phyloP scores from a whole-genome alignment of 2,888 invertebrate genomes.

The Oscheius sp. region DNA sequence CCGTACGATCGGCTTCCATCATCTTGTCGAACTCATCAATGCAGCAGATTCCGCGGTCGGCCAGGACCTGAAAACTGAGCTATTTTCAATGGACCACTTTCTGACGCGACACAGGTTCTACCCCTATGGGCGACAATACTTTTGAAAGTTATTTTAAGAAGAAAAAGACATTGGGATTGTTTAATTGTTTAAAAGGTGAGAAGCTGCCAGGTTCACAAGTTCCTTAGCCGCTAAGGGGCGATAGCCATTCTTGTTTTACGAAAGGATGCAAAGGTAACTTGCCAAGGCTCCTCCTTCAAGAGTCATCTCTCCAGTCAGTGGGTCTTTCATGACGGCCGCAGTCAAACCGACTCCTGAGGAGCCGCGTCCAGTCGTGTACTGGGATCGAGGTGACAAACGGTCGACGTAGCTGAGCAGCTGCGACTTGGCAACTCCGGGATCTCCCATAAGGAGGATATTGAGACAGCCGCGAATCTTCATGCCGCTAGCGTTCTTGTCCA shows the following conservation, averaged over 20 bases:
- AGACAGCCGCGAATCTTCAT: slow-evolving; percentile 94
- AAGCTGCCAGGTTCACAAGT: neutral
- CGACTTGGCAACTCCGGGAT: slow-evolving; percentile 99
- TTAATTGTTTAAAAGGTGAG: neutral
- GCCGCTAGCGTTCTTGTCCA: slow-evolving; percentile 89
- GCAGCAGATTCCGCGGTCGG: slow-evolving; percentile 81
- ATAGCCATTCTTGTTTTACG: no score
- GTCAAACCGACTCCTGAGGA: slow-evolving; percentile 87
- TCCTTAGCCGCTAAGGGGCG: no score
- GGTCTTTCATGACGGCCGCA: slow-evolving; percentile 97
- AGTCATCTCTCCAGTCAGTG: slow-evolving; percentile 95
- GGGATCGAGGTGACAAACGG: slow-evolving; percentile 88
- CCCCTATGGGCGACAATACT: no score
- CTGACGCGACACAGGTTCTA: neutral
- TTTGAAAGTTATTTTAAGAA: neutral
- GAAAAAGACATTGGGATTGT: neutral
- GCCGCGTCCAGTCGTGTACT: slow-evolving; percentile 74
- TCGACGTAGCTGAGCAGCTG: slow-evolving; percentile 94
- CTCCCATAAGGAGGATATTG: slow-evolving; percentile 98
- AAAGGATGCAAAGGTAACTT: neutral
- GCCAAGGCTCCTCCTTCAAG: slow-evolving; percentile 94
- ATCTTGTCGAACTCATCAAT: slow-evolving; percentile 99
- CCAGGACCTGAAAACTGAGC: slow-evolving; percentile 51
- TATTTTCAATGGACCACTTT: neutral
- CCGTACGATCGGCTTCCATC: slow-evolving; percentile 93